A percentile compares a stretch with the other conserved stretches of the same genome.
Conservation (phyloP, 2,797 vertebrate genomes). For the Vipera ursinii region DNA sequence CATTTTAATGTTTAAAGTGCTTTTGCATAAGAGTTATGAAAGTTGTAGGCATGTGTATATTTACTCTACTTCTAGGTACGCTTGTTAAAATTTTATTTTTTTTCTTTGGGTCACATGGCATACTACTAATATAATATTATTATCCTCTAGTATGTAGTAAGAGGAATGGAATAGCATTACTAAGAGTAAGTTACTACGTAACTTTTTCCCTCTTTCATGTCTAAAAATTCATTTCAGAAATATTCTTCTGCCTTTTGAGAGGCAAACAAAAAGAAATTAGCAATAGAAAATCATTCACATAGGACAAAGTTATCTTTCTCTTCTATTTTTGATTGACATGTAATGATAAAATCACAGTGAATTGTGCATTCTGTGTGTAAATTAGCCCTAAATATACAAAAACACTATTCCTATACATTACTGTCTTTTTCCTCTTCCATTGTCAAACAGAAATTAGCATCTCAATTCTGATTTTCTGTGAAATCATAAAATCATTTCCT, state of each 20-base stretch:
- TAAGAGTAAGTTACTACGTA: background rate
- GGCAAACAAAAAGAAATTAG: background rate
- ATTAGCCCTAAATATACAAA: background rate
- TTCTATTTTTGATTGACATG: background rate
- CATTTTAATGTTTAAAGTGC: background rate
- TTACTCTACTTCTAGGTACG: background rate
- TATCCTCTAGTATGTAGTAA: background rate
- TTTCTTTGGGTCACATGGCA: background rate
- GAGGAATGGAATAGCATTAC: too few relatives aligned
- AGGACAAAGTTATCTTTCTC: background rate
- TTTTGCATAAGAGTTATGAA: background rate
- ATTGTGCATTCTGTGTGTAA: background rate
- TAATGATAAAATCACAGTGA: background rate
- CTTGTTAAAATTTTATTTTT: background rate
- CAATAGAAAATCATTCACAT: background rate
- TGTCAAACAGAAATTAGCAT: conserved; percentile 16
- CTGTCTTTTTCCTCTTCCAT: background rate
- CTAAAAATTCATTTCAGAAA: background rate
- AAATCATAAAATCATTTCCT: conserved; percentile 55
- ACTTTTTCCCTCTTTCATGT: background rate
- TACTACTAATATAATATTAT: background rate
- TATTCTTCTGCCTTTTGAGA: background rate
- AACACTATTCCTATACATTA: background rate
- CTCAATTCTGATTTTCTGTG: background rate
- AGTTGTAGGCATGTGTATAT: background rate